Evolutionary conservation across 2,797 vertebrate species (phyloP).

Genomic region (Chaenodraco wilsoni): DNA sequence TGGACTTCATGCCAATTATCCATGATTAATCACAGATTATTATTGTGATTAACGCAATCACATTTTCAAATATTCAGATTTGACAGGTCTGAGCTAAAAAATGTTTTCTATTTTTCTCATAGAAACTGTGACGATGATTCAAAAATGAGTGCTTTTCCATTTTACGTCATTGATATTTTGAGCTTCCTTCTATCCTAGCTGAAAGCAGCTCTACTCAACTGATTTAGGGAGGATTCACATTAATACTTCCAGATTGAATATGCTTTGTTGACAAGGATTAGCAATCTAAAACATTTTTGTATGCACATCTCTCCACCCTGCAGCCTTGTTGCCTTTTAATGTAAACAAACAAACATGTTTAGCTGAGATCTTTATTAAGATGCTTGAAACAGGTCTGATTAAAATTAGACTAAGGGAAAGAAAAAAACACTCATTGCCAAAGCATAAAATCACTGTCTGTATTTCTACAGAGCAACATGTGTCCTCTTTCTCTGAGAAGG

Average conservation of each 20-base stretch:
- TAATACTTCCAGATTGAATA: not conserved
- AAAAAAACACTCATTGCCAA: not conserved
- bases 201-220: not conserved
- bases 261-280: constrained; percentile 2
- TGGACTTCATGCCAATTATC: too few relatives aligned
- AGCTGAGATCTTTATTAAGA: not conserved
- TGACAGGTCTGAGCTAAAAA: not conserved
- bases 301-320: constrained; percentile 7
- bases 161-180: not conserved
- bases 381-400: not conserved
- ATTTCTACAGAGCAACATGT: constrained; percentile 11
- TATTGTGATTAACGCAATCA: too few relatives aligned
- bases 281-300: not conserved
- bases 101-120: not conserved
- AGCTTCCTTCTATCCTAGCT: too few relatives aligned
- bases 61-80: not conserved
- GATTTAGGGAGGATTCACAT: not conserved
- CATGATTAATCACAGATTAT: too few relatives aligned
- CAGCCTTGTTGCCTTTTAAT: not conserved
- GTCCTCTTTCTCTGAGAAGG: constrained; percentile 10
- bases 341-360: not conserved
- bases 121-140: not conserved
- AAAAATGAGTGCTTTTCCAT: not conserved
- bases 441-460: constrained; percentile 8
- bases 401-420: not conserved